A percentile compares a stretch with the other conserved stretches of the same genome.
These are phyloP conservation scores for Laspeyria flexula DNA, from an alignment of 2,888 invertebrate species.

Conservation along the genomic window DNA sequence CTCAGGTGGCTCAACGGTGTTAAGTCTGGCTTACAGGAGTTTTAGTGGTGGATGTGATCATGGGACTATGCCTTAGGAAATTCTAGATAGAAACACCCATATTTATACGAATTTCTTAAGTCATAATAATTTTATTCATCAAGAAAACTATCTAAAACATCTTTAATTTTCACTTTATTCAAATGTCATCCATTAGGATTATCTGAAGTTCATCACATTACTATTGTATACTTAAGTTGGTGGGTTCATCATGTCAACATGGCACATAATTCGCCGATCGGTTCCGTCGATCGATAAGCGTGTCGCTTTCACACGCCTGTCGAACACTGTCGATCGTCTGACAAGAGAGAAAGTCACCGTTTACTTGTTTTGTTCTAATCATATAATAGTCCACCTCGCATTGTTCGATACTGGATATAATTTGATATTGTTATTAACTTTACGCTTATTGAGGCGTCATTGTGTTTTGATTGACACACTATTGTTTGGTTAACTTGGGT, in stretches of 20 bases:
- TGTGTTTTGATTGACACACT: too few relatives aligned
- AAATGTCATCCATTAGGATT: too few relatives aligned
- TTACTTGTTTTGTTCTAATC: conserved; percentile 37
- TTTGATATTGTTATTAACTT: background rate
- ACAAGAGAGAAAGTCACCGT: conserved; percentile 28
- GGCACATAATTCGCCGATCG: conserved; percentile 7
- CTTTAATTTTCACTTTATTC: too few relatives aligned
- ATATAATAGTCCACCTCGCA: conserved; percentile 3
- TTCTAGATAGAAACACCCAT: too few relatives aligned
- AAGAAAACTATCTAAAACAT: too few relatives aligned
- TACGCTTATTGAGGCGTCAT: background rate
- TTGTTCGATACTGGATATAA: background rate
- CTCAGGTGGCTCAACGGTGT: too few relatives aligned
- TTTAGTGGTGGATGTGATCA: too few relatives aligned
- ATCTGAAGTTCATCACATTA: background rate
- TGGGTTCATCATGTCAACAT: conserved; percentile 13
- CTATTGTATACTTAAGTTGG: background rate
- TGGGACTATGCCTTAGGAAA: too few relatives aligned
- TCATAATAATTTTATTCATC: too few relatives aligned
- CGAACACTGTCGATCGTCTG: conserved; percentile 17
- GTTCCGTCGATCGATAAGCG: conserved; percentile 10
- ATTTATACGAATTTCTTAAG: too few relatives aligned
- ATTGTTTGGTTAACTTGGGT: too few relatives aligned
- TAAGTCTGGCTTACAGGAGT: too few relatives aligned
- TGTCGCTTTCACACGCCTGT: conserved; percentile 24